A percentile compares a stretch with the other conserved stretches of the same genome.
Conservation (phyloP, 1,140 invertebrate genomes). For the Heliconius melpomene region DNA sequence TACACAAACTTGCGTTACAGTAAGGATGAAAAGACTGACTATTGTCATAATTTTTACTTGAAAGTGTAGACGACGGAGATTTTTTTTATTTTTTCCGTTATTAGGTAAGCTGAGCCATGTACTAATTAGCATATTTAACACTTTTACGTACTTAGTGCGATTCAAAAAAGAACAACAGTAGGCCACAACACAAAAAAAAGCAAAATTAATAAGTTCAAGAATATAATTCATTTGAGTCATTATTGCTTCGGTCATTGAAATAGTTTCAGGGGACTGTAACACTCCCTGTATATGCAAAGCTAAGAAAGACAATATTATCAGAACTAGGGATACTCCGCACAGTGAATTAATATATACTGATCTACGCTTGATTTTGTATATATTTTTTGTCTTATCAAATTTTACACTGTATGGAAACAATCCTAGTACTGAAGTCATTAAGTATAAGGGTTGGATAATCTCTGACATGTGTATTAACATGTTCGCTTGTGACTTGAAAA, state of each 20-base stretch:
- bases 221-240: slow-evolving; percentile 64
- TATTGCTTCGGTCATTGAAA: slow-evolving; percentile 48
- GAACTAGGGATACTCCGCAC: slow-evolving; percentile 45
- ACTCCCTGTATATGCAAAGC: slow-evolving; percentile 51
- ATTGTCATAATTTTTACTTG: slow-evolving; percentile 44
- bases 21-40: slow-evolving; percentile 32
- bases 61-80: slow-evolving; percentile 42
- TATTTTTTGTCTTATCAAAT: slow-evolving; percentile 47
- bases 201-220: slow-evolving; percentile 49
- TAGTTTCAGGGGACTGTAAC: slow-evolving; percentile 42
- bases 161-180: slow-evolving; percentile 54
- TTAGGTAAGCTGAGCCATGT: slow-evolving; percentile 45
- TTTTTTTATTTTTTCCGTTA: slow-evolving; percentile 37
- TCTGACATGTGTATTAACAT: slow-evolving; percentile 30
- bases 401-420: slow-evolving; percentile 59
- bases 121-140: slow-evolving; percentile 51
- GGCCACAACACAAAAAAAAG: slow-evolving; percentile 45
- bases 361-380: slow-evolving; percentile 45
- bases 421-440: slow-evolving; percentile 51
- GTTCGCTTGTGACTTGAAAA: slow-evolving; percentile 5
- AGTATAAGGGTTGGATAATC: slow-evolving; percentile 58
- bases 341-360: slow-evolving; percentile 62
- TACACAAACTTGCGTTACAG: slow-evolving; percentile 45
- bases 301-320: slow-evolving; percentile 48
- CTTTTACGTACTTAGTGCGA: slow-evolving; percentile 52